Evolutionary conservation across 2,888 invertebrate genomes (phyloP), one percentile per base, ranked within the genome.

Genomic region (Vannuccia rotundouncinata): DNA sequence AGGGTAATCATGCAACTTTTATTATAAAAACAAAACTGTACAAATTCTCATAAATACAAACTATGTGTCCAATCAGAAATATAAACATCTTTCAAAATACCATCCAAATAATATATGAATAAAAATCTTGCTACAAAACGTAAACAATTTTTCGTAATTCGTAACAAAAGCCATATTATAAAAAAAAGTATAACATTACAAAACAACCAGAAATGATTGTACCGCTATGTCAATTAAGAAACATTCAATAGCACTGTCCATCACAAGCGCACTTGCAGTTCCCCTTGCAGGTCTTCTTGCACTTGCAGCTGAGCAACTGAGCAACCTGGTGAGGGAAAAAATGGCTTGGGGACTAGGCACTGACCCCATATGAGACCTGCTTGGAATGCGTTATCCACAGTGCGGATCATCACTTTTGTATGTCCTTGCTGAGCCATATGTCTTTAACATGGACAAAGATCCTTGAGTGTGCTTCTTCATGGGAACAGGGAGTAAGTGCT

Each of bases 271-370:
- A 66, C 45, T 66, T 66, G 66, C 66, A 66, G 25, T 66, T 66
- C 66, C 22, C 66, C 66, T 66, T 66, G 66, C 66, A 66, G 66
- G 66, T 66, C 66, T 66, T 66, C 66, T 66, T 66, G 22, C 66
- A 66, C 66, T 66, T 66, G 66, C 66, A 66, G 66, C 66, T 66
- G 66, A 66, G 66, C 66, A 66, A 66, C 66, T 66, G 22, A 66
- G 25, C 25, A 5, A 66, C 66, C 66, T 66, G 66, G 66, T 66
- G 66, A 66, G 66, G 66, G 66, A 66, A 66, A 5, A 66, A 66
- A 5, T 66, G 66, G 66, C 66, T 66, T 66, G 66, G 22, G 22
- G 66, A 66, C 66, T 66, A 66, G 66, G 66, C 66, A 66, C 66
- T 66, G 17, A 66, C 66, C 66, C 66, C 66, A 66, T 17, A 66